Evolutionary conservation across 2,113 vertebrate genomes (phyloP), one percentile per base, ranked within the genome.

Genomic region (Salminus brasiliensis): DNA sequence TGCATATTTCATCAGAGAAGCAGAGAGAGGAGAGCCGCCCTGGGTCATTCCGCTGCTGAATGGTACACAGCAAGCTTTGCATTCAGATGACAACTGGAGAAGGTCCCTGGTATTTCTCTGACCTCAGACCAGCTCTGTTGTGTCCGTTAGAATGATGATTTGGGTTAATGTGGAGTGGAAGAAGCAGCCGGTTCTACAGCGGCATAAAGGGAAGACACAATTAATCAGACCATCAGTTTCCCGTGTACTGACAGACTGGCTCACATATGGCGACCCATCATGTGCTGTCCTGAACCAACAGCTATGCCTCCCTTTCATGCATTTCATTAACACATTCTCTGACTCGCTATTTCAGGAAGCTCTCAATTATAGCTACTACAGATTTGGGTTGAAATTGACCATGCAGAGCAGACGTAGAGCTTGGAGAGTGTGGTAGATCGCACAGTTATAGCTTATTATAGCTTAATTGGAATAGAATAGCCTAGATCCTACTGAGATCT

Each of bases 1-100:
- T 78, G 49, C 78, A 81, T 74, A 81, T 78, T 81, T 84, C 57
- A 81, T 68, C 34, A 79, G 41, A n/a, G 29, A 11, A n/a, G 52
- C 39, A 72, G 43, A 30, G 12, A 36, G 29, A 59, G 34, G 69
- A 15, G 30, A 53, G 45, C n/a, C n/a, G 74, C 47, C 52, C 6
- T n/a, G 53, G 71, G 39, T 67, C 68, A 77, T 69, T 10, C 43
- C 45, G 65, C 70, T 62, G 79, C 53, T 69, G 15, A 63, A 41
- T 41, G 27, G 34, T 41, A 0, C 23, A 55, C 21, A 57, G 43
- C 25, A 30, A 52, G n/a, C 53, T 21, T 45, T 77, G 15, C 18
- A n/a, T 18, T 18, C 5, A 60, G 34, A 70, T 27, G 11, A 32
- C 52, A 60, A 57, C n/a, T 59, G 29, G 30, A 15, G 47, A 66